A percentile compares a stretch with the other conserved stretches of the same genome.
Evolutionary conservation across 2,888 invertebrate genomes (phyloP).

Genomic region (Tiphia femorata): DNA sequence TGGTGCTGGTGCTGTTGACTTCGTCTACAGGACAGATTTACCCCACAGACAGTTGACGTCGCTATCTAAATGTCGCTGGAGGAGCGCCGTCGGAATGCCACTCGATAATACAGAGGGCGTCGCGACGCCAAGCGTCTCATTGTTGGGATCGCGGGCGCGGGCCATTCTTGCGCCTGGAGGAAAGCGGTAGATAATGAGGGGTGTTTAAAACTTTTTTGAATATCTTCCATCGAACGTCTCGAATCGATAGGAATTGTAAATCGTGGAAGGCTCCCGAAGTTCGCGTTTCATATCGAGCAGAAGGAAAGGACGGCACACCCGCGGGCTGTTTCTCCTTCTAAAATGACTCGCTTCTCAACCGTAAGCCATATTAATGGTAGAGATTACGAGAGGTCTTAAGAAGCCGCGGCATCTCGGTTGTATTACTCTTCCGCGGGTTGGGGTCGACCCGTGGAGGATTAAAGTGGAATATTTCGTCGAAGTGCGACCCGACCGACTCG

Average conservation of each 20-base stretch:
- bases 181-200: too few species aligned
- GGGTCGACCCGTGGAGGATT: constrained; percentile 31
- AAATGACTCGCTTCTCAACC: constrained; percentile 48
- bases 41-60: constrained; percentile 63
- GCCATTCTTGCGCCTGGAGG: not conserved
- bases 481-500: too few species aligned
- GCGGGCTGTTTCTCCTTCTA: not conserved
- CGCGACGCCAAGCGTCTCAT: constrained; percentile 27
- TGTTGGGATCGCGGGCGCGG: not conserved
- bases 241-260: not conserved
- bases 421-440: too few species aligned
- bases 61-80: constrained; percentile 65
- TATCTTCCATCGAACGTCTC: too few species aligned
- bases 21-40: constrained; percentile 62
- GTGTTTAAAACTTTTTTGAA: too few species aligned
- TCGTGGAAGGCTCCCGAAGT: not conserved
- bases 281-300: not conserved
- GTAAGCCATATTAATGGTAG: constrained; percentile 65
- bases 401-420: too few species aligned
- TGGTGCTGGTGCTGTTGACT: constrained; percentile 31
- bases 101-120: constrained; percentile 49
- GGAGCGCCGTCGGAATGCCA: constrained; percentile 58
- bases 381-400: constrained; percentile 63
- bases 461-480: not conserved
- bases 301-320: not conserved